Evolutionary conservation across 2,113 vertebrate species (phyloP), one percentile per base, ranked within the genome.

Genomic region (Mionectes macconnelli): DNA sequence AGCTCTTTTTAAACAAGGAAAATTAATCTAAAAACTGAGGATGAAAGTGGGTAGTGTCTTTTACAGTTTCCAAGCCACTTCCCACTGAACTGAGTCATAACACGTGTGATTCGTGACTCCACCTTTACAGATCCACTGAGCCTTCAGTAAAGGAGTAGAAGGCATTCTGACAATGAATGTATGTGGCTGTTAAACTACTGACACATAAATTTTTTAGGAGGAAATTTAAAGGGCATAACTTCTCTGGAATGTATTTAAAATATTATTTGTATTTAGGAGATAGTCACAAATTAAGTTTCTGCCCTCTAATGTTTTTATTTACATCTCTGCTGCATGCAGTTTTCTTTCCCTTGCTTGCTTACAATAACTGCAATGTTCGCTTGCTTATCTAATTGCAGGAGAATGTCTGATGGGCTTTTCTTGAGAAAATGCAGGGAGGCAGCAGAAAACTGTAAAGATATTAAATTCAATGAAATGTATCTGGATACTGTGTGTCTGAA

Each of bases 401-500:
- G 99, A 70, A 99, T 99, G 99, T 99, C 99, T 27, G 99, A 99
- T 93, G 99, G 99, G 24, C 98, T 99, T 75, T 99, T 99, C 96
- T 98, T 99, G 66, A 98, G 98, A 74, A 99, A 99, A 96, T 99
- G 99, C 98, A 97, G 99, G 94, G 99, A 99, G 91, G 99, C 99
- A 87, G 99, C 99, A 50, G 99, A 99, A 96, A 99, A 98, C 94
- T 99, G 98, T 97, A 99, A 99, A 98, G 99, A 99, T 84, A 98
- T 99, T 59, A 99, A 99, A 95, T 99, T 99, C 97, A 99, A 98
- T 63, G 99, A 99, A 97, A 99, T 99, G 99, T 99, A 99, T 93
- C 98, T 99, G 86, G 99, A 99, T 97, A 99, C 99, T 37, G 99
- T 99, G 39, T 99, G 99, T 95, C 98, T 99, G 75, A 99, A 99